Evolutionary conservation across 2,113 vertebrate species (phyloP).

Genomic region (Symphodus melops): DNA sequence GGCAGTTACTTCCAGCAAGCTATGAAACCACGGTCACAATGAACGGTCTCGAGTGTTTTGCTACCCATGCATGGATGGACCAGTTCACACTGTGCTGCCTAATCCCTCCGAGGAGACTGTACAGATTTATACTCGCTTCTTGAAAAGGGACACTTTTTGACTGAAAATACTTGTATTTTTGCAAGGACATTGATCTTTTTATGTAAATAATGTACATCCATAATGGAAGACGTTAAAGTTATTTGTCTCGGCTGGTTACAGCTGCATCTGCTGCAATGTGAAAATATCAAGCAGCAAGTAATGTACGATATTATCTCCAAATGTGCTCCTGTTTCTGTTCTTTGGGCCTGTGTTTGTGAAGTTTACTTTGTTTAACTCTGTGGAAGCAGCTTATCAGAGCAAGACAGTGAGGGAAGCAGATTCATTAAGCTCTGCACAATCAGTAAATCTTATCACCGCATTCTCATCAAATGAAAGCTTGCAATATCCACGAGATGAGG

Average conservation of each 20-base stretch:
- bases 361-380: slow-evolving; percentile 67
- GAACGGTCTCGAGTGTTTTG: slow-evolving; percentile 81
- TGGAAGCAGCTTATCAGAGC: slow-evolving; percentile 69
- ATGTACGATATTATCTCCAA: slow-evolving; percentile 63
- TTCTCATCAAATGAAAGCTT: slow-evolving; percentile 77
- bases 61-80: slow-evolving; percentile 81
- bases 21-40: slow-evolving; percentile 79
- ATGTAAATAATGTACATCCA: slow-evolving; percentile 80
- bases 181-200: slow-evolving; percentile 79
- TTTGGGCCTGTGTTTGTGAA: slow-evolving; percentile 68
- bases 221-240: slow-evolving; percentile 63
- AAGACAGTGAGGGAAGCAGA: slow-evolving; percentile 70
- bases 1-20: slow-evolving; percentile 82
- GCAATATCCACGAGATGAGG: slow-evolving; percentile 77
- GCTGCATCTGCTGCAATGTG: slow-evolving; percentile 53
- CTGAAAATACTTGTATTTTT: slow-evolving; percentile 82
- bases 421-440: slow-evolving; percentile 79
- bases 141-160: slow-evolving; percentile 75
- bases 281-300: slow-evolving; percentile 46
- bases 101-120: slow-evolving; percentile 79
- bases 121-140: slow-evolving; percentile 81
- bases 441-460: slow-evolving; percentile 74
- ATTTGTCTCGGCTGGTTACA: slow-evolving; percentile 71
- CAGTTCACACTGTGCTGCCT: slow-evolving; percentile 80
- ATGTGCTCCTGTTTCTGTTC: slow-evolving; percentile 50